Conservation (phyloP, 2,797 vertebrate species). For the Aldrovandia affinis region DNA sequence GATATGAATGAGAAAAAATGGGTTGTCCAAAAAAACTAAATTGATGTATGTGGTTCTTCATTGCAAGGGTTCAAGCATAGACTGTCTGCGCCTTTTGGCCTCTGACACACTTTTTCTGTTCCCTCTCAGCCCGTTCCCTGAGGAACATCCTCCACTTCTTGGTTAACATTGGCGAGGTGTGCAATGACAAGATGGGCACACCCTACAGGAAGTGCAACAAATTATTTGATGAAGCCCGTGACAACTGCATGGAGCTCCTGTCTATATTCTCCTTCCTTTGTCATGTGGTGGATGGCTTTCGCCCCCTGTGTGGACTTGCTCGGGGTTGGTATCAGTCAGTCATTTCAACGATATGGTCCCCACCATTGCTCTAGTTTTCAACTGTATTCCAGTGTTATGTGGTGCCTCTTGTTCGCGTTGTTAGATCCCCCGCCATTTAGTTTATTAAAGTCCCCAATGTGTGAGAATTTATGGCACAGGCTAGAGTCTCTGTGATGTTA, state of each 20-base stretch:
- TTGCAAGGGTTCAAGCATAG: background rate
- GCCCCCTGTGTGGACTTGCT: constrained; percentile 73
- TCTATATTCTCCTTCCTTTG: constrained; percentile 76
- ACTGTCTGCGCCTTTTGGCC: constrained; percentile 27
- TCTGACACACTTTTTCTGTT: background rate
- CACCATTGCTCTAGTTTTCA: constrained; percentile 30
- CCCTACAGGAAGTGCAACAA: constrained; percentile 75
- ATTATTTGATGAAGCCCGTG: constrained; percentile 69
- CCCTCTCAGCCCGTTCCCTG: constrained; percentile 71
- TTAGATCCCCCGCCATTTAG: background rate
- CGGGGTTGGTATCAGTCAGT: constrained; percentile 57
- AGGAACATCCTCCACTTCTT: constrained; percentile 82
- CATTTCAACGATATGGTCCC: background rate
- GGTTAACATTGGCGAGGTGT: constrained; percentile 68
- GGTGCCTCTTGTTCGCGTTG: background rate
- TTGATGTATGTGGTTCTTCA: too few relatives aligned
- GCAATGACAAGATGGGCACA: constrained; percentile 78
- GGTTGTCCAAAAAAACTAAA: too few relatives aligned
- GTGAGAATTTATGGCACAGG: background rate
- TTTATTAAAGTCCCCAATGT: background rate
- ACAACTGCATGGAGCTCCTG: constrained; percentile 68
- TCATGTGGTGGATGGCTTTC: constrained; percentile 70
- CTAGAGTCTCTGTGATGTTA: background rate
- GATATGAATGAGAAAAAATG: too few relatives aligned
- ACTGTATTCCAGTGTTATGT: constrained; percentile 26